Evolutionary conservation across 2,888 invertebrate species (phyloP), one percentile per base, ranked within the genome.

Genomic region (Hirudinaria manillensis): DNA sequence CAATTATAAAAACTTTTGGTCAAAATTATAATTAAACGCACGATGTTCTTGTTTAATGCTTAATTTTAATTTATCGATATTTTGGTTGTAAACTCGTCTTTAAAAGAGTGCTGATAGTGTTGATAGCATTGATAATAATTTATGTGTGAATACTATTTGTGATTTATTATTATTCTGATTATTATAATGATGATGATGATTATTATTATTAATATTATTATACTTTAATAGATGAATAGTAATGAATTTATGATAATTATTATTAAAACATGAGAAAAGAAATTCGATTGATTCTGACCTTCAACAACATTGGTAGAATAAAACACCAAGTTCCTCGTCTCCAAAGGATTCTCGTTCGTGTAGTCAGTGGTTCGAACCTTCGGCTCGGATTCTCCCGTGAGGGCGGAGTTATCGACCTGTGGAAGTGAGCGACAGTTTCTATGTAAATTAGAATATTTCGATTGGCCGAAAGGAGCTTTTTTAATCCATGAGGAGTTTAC

Each of bases 271-370:
- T n/a, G n/a, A n/a, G n/a, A n/a, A n/a, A n/a, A n/a, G n/a, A 38
- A 38, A 45, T 16, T 61, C 24, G 13, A 24, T 2, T 61, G n/a
- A n/a, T n/a, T 6, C 34, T n/a, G 16, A 84, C 92, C 93, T 84
- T 92, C 91, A 0, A 90, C 89, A 45, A 91, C 90, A 78, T 90
- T 91, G 32, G 92, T 92, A 13, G 91, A 90, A 83, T 91, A 93
- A 83, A 92, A 93, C 0, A 89, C 91, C 83, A 93, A 86, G 82
- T 93, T 93, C 81, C 88, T 89, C 0, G 92, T 91, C 83, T 92
- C 92, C 55, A 92, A 82, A 1, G 91, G 90, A 84, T 91, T 91
- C 21, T 87, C 85, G 81, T 90, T 87, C 0, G 91, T 91, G 78
- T 88, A 89, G 78, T 90, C 89, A 13, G 89, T 84, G 0, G 86